phyloP scores from a whole-genome alignment of 2,797 vertebrate genomes.

The Notoglanidium macrostoma region DNA sequence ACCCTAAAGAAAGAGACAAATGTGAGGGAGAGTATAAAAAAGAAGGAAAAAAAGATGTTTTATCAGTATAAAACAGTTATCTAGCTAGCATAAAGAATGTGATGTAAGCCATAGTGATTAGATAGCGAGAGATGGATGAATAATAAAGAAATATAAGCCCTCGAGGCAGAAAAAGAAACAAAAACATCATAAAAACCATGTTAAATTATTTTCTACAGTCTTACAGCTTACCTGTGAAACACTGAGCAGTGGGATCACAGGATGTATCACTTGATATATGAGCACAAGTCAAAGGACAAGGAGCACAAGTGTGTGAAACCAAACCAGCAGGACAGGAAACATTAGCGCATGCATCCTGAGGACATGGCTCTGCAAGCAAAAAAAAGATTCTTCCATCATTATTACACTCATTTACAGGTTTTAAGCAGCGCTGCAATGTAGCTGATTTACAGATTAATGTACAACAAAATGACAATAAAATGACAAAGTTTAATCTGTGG shows the following conservation, averaged over 20 bases:
- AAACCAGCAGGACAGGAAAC: slow-evolving; percentile 76
- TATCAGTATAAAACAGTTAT: background rate
- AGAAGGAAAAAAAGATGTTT: background rate
- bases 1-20: slow-evolving; percentile 71
- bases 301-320: slow-evolving; percentile 73
- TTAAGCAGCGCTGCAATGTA: background rate
- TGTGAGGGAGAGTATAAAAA: background rate
- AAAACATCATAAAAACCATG: background rate
- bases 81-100: background rate
- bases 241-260: slow-evolving; percentile 69
- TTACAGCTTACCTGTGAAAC: slow-evolving; percentile 76
- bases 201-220: background rate
- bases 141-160: background rate
- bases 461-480: background rate
- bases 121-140: background rate
- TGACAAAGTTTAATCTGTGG: background rate
- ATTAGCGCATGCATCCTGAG: slow-evolving; percentile 74
- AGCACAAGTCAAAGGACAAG: slow-evolving; percentile 83
- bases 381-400: background rate
- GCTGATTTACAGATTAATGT: background rate
- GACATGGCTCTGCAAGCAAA: slow-evolving; percentile 74
- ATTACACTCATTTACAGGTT: background rate
- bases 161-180: background rate
- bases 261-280: slow-evolving; percentile 71
- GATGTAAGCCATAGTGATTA: background rate